These are phyloP conservation scores for Hydrolagus affinis DNA, from an alignment of 2,113 vertebrate species.

Conservation along the genomic window DNA sequence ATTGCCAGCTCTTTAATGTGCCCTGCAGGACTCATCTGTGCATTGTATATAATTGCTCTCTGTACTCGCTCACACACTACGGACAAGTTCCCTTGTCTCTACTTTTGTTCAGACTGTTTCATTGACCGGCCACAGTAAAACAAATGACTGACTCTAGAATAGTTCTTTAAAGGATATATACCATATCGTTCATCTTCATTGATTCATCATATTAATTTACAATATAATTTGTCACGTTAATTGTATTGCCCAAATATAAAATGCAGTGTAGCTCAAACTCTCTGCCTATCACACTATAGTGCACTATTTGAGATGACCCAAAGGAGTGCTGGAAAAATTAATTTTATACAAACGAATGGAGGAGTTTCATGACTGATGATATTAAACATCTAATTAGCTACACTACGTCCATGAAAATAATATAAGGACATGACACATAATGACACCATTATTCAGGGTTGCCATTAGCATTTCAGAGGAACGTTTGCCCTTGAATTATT, in stretches of 20 bases:
- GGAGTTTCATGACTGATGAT: neutral
- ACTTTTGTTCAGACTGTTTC: neutral
- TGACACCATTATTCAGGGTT: neutral
- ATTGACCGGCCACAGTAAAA: neutral
- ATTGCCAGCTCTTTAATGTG: neutral
- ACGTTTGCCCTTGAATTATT: neutral
- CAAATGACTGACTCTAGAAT: neutral
- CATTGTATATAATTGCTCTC: neutral
- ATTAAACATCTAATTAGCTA: neutral
- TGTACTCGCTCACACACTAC: neutral
- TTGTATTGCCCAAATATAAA: neutral
- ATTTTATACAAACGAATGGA: neutral
- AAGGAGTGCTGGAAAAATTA: neutral
- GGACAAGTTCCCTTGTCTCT: neutral
- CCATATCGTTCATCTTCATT: neutral
- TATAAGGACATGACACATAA: neutral
- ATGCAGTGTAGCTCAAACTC: neutral
- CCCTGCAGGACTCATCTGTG: neutral
- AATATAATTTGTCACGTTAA: neutral
- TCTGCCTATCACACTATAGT: neutral
- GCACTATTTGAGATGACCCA: neutral
- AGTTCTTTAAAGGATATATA: neutral
- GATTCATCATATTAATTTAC: neutral
- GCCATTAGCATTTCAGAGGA: neutral
- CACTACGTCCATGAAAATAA: neutral